phyloP scores from a whole-genome alignment of 2,113 vertebrate genomes.

The Thryonomys swinderianus region DNA sequence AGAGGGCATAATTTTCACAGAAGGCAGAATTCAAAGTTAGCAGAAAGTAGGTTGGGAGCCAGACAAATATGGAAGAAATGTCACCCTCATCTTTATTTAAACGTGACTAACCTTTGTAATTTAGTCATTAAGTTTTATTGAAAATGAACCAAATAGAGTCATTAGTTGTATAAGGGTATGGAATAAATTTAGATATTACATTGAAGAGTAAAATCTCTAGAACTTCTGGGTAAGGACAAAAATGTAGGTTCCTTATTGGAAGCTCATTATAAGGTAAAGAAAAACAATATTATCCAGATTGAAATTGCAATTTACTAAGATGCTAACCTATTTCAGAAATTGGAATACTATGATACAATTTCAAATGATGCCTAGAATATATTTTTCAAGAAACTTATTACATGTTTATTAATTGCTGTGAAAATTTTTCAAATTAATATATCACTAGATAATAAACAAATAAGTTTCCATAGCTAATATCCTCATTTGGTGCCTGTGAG shows the following conservation, averaged over 20 bases:
- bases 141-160: conserved; percentile 75
- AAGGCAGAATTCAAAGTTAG: conserved; percentile 72
- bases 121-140: conserved; percentile 80
- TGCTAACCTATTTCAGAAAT: conserved; percentile 22
- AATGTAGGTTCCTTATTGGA: conserved; percentile 66
- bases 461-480: background rate
- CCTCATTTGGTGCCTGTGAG: background rate
- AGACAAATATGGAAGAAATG: conserved; percentile 73
- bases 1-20: conserved; percentile 69
- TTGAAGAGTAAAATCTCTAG: conserved; percentile 69
- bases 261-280: conserved; percentile 33
- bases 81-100: conserved; percentile 81
- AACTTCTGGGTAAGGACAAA: conserved; percentile 72
- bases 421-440: background rate
- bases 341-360: background rate
- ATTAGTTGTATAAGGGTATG: conserved; percentile 65
- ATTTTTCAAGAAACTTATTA: conserved; percentile 23
- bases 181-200: conserved; percentile 79
- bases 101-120: conserved; percentile 78
- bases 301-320: conserved; percentile 66
- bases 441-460: too few relatives aligned
- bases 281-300: conserved; percentile 50
- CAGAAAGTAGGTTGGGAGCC: conserved; percentile 68
- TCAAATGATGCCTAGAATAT: background rate
- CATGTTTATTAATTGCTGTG: conserved; percentile 21